Conservation (phyloP, 2,888 invertebrate species). For the Ophioninae sp. region DNA sequence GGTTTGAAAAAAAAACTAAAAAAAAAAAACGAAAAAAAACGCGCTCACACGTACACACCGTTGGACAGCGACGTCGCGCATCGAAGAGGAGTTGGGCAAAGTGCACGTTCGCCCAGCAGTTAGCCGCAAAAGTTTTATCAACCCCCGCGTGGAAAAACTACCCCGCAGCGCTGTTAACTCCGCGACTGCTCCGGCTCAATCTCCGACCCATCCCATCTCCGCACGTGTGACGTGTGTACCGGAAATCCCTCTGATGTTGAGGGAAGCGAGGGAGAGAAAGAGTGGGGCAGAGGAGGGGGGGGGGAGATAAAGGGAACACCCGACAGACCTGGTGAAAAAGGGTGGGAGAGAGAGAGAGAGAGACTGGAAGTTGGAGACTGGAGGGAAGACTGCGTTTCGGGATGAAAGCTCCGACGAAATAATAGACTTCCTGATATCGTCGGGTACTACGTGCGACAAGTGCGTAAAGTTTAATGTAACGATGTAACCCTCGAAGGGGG, state of each 20-base stretch:
- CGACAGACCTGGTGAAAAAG: slow-evolving; percentile 1
- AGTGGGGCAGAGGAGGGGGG: not conserved
- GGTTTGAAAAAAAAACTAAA: slow-evolving; percentile 27
- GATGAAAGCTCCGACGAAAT: slow-evolving; percentile 52
- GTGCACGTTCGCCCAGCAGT: slow-evolving; percentile 62
- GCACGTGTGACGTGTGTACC: slow-evolving; percentile 45
- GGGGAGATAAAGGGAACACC: not conserved
- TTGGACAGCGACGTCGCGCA: slow-evolving; percentile 49
- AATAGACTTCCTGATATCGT: slow-evolving; percentile 34
- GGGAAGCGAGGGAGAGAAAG: not conserved
- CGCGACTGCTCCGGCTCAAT: not conserved
- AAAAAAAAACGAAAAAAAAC: not conserved
- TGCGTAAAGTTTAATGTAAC: slow-evolving; percentile 21
- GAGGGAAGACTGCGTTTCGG: slow-evolving; percentile 46
- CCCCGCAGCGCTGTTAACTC: slow-evolving; percentile 30
- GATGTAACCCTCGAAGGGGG: slow-evolving; percentile 18
- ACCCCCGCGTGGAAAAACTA: slow-evolving; percentile 42
- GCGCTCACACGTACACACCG: too few species aligned
- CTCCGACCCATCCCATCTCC: not conserved
- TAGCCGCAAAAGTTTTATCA: slow-evolving; percentile 53
- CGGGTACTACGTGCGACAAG: slow-evolving; percentile 8
- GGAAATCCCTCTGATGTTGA: slow-evolving; percentile 41
- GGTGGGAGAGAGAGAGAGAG: slow-evolving; percentile 16
- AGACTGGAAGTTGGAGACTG: slow-evolving; percentile 42
- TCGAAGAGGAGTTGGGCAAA: slow-evolving; percentile 62